Evolutionary conservation across 1,140 invertebrate species (phyloP).

Genomic region (Tachypleus tridentatus): DNA sequence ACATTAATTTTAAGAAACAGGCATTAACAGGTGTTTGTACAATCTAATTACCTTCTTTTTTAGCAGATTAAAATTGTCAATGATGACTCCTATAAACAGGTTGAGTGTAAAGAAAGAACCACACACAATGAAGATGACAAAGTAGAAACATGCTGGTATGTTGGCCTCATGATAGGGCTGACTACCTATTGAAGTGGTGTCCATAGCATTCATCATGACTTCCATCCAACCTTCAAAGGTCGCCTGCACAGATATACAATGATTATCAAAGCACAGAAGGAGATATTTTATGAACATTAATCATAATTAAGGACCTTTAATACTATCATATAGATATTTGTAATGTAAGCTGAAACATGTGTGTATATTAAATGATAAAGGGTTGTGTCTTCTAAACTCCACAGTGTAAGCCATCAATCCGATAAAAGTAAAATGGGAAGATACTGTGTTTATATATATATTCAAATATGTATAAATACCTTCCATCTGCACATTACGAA

Average conservation of each 20-base stretch:
- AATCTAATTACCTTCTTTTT: slow-evolving; percentile 66
- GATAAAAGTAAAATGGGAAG: too few species aligned
- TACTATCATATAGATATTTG: too few species aligned
- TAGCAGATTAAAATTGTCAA: slow-evolving; percentile 97
- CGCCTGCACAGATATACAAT: slow-evolving; percentile 39
- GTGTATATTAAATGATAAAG: too few species aligned
- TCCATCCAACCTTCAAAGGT: slow-evolving; percentile 79
- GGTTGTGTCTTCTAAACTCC: too few species aligned
- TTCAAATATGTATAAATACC: too few species aligned
- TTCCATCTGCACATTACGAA: too few species aligned
- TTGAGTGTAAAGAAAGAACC: slow-evolving; percentile 95
- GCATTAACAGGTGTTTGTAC: background rate
- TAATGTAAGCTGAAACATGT: too few species aligned
- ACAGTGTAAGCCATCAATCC: too few species aligned
- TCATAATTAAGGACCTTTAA: too few species aligned
- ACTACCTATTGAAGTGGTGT: slow-evolving; percentile 77
- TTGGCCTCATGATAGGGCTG: slow-evolving; percentile 89
- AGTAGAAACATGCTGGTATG: slow-evolving; percentile 95
- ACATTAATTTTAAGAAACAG: background rate
- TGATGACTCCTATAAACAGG: slow-evolving; percentile 95
- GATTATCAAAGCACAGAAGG: too few species aligned
- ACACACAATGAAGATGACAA: slow-evolving; percentile 95
- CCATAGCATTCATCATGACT: slow-evolving; percentile 97
- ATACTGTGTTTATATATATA: too few species aligned
- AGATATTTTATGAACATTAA: too few species aligned